Base-by-base conservation (phyloP, 2,888 invertebrate genomes). In the Morpho deidamia region DNA sequence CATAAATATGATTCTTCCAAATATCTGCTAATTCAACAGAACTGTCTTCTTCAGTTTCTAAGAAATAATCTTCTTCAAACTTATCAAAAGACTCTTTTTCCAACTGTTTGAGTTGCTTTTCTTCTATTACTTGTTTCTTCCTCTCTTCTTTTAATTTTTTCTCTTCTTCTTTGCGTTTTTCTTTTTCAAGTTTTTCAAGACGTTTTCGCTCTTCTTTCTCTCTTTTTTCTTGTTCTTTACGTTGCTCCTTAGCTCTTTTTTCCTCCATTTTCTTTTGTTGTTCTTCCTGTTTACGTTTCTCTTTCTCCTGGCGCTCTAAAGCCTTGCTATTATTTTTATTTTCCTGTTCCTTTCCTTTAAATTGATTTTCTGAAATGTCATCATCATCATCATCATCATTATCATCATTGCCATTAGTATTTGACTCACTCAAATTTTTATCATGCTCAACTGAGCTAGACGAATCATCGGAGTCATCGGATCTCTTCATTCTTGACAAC, bases 21-120 rank as follows among this genome's bases (percentile, higher is more conserved):
- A 88, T 65, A 46, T 85, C 82, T 65, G 83, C 81, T n/a, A 88
- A 62, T 45, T 87, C 84, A n/a, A 81, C 58, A 2, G 73, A 67
- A 46, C 73, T 71, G 54, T 73, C 65, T 58, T 69, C 69, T 54
- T 79, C 78, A 1, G 74, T 73, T 55, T 80, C 78, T 8, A 62
- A 54, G 2, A 74, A 74, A 51, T 71, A 71, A 38, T 65, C 61
- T 11, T 71, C 61, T 35, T 58, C 46, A 50, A 65, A 54, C 59
- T 66, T 58, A 23, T 70, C 61, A 3, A 69, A 23, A 1, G 70
- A 69, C 56, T 78, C 70, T 56, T 81, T 68, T 61, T 71, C 67
- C 53, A 79, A 51, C 60, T 64, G 64, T 53, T 62, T 61, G 55
- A 64, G 65, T 59, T 78, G 71, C 33, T 61, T 63, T 10, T 70